Conservation (phyloP, 1,140 invertebrate species). For the Gonatopus flavifemur region DNA sequence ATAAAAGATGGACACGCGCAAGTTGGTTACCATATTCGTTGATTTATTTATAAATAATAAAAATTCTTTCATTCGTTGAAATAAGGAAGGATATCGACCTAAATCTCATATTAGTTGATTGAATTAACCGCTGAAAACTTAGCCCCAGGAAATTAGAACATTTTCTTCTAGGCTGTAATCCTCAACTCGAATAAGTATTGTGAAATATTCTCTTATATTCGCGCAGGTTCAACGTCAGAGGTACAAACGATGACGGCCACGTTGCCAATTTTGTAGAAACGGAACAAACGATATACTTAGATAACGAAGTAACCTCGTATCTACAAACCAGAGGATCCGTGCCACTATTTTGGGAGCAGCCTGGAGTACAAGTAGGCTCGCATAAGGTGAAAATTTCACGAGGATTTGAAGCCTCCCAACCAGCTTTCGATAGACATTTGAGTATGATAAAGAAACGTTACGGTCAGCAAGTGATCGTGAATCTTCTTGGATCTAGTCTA, state of each 20-base stretch:
- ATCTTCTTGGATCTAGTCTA: conserved; percentile 85
- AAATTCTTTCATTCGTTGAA: too few relatives aligned
- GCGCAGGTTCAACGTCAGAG: conserved; percentile 90
- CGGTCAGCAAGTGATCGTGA: conserved; percentile 88
- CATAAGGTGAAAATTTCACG: conserved; percentile 98
- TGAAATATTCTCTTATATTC: too few relatives aligned
- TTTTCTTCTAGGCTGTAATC: too few relatives aligned
- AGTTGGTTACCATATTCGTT: too few relatives aligned
- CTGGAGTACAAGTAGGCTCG: conserved; percentile 97
- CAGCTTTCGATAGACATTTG: conserved; percentile 92
- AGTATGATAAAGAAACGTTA: conserved; percentile 85
- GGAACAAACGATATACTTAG: conserved; percentile 92
- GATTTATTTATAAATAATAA: too few relatives aligned
- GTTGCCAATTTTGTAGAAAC: conserved; percentile 99
- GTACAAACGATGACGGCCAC: conserved; percentile 98
- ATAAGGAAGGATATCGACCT: too few relatives aligned
- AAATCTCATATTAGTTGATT: too few relatives aligned
- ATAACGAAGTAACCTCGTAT: conserved; percentile 82
- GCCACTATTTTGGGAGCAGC: conserved; percentile 98
- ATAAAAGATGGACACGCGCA: too few relatives aligned
- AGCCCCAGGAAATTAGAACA: too few relatives aligned
- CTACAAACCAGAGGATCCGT: conserved; percentile 94
- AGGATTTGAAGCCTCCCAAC: conserved; percentile 87
- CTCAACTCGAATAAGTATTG: too few relatives aligned
- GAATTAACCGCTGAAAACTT: too few relatives aligned